Base-by-base conservation (phyloP, 2,888 invertebrate species). In the Leucoma salicis region DNA sequence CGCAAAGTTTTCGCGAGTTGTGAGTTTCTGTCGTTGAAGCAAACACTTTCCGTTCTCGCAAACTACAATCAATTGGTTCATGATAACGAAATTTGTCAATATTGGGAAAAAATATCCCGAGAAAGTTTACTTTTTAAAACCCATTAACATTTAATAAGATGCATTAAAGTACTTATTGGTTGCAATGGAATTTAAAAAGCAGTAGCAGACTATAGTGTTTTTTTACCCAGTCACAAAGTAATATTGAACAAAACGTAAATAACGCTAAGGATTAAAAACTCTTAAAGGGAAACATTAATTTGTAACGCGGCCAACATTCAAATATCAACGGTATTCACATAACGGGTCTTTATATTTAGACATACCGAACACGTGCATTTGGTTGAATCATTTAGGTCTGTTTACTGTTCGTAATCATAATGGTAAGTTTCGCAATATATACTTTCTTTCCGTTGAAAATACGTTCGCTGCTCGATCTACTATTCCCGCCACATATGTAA, bases 291-390 rank as follows among this genome's bases (percentile, higher is more conserved):
- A 77, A 69, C 63, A 69, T 71, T 69, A 72, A 73, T 76, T 70
- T 61, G 66, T 74, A 77, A 71, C 65, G 70, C 77, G 75, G 79
- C 75, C 78, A 75, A 78, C 70, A 70, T 72, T 74, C 73, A 75
- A 66, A 54, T 70, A 61, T 66, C 69, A 78, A 78, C 74, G 74
- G 76, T 78, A 80, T 78, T 71, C 66, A 65, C 52, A 74, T 71
- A 85, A 82, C 84, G 82, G 79, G 80, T 71, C 74, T 81, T 80
- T 84, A 78, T 76, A 79, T 83, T 82, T 80, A 82, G 78, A 78
- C 68, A 74, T 69, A 70, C 54, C 48, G 59, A 78, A 77, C 83
- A 83, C 77, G 80, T 78, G 77, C 73, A 68, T 67, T 49, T 58
- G 58, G 80, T 74, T 83, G 81, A 82, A 79, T 84, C 82, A 82